A percentile compares a stretch with the other conserved stretches of the same genome.
Evolutionary conservation across 2,888 invertebrate species (phyloP).

Genomic region (Iselma pallidipennis): DNA sequence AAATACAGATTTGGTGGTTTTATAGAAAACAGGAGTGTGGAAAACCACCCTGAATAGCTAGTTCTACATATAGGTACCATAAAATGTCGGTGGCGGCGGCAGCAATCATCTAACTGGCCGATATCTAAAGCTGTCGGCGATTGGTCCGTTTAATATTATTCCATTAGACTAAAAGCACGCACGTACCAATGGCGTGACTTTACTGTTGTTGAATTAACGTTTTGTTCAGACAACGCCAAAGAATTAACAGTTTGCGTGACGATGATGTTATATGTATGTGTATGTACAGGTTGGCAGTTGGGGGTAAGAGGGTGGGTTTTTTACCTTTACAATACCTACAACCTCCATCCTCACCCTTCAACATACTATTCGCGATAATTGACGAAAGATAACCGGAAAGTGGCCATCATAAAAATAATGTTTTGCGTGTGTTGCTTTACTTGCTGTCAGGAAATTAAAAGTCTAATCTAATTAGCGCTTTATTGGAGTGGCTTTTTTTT

Average conservation of each 20-base stretch:
- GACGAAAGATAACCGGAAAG: slow-evolving; percentile 40
- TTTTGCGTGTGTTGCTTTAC: slow-evolving; percentile 42
- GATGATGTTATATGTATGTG: background rate
- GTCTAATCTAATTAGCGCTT: slow-evolving; percentile 50
- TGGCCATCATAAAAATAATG: slow-evolving; percentile 45
- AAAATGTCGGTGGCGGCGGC: no score
- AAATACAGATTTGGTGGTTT: no score
- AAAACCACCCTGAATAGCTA: no score
- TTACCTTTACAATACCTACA: background rate
- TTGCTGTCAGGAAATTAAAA: slow-evolving; percentile 39
- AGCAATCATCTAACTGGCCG: slow-evolving; percentile 31
- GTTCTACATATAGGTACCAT: no score
- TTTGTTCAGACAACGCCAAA: slow-evolving; percentile 50
- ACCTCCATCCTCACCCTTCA: background rate
- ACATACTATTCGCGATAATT: slow-evolving; percentile 35
- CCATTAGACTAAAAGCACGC: slow-evolving; percentile 53
- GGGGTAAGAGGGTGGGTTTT: no score
- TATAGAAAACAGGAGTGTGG: no score
- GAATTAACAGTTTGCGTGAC: slow-evolving; percentile 46
- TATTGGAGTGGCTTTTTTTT: slow-evolving; percentile 45
- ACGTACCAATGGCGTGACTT: slow-evolving; percentile 49
- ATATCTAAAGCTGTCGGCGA: slow-evolving; percentile 52
- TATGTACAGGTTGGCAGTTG: background rate
- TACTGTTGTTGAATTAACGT: slow-evolving; percentile 47
- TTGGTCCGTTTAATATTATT: slow-evolving; percentile 50